phyloP scores from a whole-genome alignment of 2,888 invertebrate genomes.

The Galerucella nymphaeae region DNA sequence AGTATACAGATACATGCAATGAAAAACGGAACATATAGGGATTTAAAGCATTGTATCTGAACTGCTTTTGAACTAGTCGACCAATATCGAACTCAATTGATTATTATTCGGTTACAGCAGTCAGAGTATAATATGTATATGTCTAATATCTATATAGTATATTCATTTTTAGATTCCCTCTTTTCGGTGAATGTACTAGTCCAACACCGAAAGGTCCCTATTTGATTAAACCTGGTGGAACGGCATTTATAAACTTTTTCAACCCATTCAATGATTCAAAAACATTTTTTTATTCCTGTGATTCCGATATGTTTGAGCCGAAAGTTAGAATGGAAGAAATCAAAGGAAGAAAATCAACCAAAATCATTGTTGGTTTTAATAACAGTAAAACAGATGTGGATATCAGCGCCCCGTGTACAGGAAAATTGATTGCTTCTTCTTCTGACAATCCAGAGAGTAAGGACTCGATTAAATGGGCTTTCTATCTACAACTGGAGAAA shows the following conservation, averaged over 20 bases:
- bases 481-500: conserved; percentile 34
- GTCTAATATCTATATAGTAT: too few species aligned
- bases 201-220: conserved; percentile 68
- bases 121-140: too few species aligned
- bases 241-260: conserved; percentile 63
- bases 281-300: conserved; percentile 62
- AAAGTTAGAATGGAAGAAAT: conserved; percentile 62
- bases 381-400: conserved; percentile 20
- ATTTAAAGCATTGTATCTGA: too few species aligned
- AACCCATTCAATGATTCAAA: conserved; percentile 64
- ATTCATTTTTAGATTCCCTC: conserved; percentile 60
- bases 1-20: too few species aligned
- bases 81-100: too few species aligned
- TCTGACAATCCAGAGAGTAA: conserved; percentile 23
- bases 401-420: conserved; percentile 38
- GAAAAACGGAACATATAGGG: too few species aligned
- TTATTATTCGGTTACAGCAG: too few species aligned
- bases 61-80: too few species aligned
- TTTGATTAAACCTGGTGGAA: conserved; percentile 60
- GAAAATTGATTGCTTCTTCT: conserved; percentile 42
- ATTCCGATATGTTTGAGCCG: conserved; percentile 64
- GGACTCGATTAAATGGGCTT: conserved; percentile 28
- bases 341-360: conserved; percentile 58
- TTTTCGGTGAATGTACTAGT: conserved; percentile 64
- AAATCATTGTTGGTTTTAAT: conserved; percentile 47